These are phyloP conservation scores for Ochlodes sylvanus DNA, from an alignment of 2,888 invertebrate species.

Conservation along the genomic window DNA sequence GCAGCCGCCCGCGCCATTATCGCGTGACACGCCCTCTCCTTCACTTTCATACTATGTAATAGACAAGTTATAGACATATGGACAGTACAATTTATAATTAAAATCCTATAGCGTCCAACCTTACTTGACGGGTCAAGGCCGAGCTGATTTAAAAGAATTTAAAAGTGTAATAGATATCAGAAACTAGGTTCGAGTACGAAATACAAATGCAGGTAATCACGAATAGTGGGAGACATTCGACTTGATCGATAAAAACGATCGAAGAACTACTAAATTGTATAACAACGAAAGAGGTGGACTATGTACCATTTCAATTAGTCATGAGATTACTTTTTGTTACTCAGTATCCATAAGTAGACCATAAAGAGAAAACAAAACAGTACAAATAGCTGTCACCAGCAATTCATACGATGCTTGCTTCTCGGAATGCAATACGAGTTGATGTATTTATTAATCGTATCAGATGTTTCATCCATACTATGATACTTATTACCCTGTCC, in stretches of 20 bases:
- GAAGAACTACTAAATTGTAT: too few relatives aligned
- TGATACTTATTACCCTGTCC: too few relatives aligned
- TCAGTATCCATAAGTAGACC: constrained; percentile 55
- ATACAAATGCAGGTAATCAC: too few relatives aligned
- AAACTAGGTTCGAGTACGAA: too few relatives aligned
- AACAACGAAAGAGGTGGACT: constrained; percentile 35
- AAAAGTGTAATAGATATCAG: too few relatives aligned
- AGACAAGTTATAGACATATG: background rate
- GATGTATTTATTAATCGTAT: constrained; percentile 80
- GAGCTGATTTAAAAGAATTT: too few relatives aligned
- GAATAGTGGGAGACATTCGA: too few relatives aligned
- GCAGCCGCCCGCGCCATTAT: constrained; percentile 50
- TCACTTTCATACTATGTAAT: constrained; percentile 33
- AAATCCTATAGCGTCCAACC: background rate
- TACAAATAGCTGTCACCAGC: constrained; percentile 63
- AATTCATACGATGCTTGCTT: constrained; percentile 66
- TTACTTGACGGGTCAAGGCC: background rate
- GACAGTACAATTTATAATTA: constrained; percentile 7
- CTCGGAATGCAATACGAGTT: constrained; percentile 76
- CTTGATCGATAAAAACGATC: too few relatives aligned
- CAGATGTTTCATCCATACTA: constrained; percentile 64
- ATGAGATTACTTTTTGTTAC: constrained; percentile 72
- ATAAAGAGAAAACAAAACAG: constrained; percentile 57
- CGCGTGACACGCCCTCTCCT: constrained; percentile 49
- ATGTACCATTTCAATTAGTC: constrained; percentile 67